Evolutionary conservation across 2,888 invertebrate species (phyloP), one percentile per base, ranked within the genome.

Genomic region (Melanostoma mellinum): DNA sequence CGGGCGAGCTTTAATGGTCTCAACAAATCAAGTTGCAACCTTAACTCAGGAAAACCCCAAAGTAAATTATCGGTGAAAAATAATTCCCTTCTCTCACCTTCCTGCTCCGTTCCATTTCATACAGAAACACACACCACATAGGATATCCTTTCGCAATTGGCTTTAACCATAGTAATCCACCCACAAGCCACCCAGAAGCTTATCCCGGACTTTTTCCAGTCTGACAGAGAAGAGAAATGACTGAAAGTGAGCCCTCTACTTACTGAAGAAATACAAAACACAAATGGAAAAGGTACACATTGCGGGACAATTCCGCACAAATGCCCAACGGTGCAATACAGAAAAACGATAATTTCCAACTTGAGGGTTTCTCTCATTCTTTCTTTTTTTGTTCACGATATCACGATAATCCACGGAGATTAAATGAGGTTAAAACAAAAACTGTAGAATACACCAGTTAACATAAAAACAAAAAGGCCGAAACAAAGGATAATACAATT

Each of bases 301-400:
- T 61, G 52, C 9, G 20, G 69, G 78, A 84, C 79, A 78, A 78
- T 69, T 78, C 56, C 58, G 53, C 74, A 78, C 61, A 53, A 84
- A 84, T 79, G 71, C 84, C 84, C 84, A 79, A 6, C 71, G 84
- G 84, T 75, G 69, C 84, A 79, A 84, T 84, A 79, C 42, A 84
- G 79, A 79, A 75, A 63, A 79, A 84, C 84, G 84, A 84, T 84
- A 84, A 84, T 84, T 84, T 84, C 61, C 79, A 84, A 84, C 84
- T 84, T 79, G 69, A 84, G 74, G 79, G 71, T 36, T 48, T 46
- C 33, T 38, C 30, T 38, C 3, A 8, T 9, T 33, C 3, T 52
- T 56, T 40, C 20, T 60, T 44, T 6, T 3, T 55, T 38, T 55
- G 79, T 79, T 84, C 79, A 79, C 84, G 84, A 79, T 65, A 69